These are phyloP conservation scores for Capreolus pygargus DNA, from an alignment of 2,113 vertebrate genomes.

Conservation along the genomic window DNA sequence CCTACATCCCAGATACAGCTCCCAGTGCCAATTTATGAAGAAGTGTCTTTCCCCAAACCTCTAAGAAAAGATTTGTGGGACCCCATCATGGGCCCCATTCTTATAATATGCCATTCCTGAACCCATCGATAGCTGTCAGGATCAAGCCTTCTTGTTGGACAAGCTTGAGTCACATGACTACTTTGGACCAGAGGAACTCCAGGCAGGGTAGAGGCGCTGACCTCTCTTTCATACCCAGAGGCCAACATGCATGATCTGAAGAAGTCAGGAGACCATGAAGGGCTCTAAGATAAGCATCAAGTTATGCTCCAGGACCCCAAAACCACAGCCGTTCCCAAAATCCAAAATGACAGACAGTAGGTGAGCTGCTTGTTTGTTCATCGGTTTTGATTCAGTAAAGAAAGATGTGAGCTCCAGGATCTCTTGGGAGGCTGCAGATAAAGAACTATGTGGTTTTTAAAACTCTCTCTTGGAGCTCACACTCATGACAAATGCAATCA, in stretches of 20 bases:
- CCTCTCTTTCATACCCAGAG: not conserved
- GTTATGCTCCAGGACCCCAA: no score
- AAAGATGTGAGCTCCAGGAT: not conserved
- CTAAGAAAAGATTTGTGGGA: not conserved
- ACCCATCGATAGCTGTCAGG: not conserved
- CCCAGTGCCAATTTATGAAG: not conserved
- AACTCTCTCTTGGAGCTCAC: not conserved
- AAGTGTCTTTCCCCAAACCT: not conserved
- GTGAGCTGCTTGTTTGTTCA: not conserved
- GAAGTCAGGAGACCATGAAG: not conserved
- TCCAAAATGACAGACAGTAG: not conserved
- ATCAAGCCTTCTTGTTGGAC: not conserved
- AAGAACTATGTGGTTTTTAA: not conserved
- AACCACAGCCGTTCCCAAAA: not conserved
- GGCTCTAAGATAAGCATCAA: not conserved
- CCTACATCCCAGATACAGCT: not conserved
- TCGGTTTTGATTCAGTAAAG: not conserved
- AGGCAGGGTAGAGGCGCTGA: not conserved
- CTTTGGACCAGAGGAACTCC: not conserved
- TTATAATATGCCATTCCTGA: not conserved
- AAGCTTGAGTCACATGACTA: not conserved
- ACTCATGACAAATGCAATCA: not conserved
- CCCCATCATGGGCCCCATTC: not conserved
- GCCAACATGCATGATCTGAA: not conserved
- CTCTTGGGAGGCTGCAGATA: not conserved